Evolutionary conservation across 2,888 invertebrate genomes (phyloP).

Genomic region (Polydrusus tereticollis): DNA sequence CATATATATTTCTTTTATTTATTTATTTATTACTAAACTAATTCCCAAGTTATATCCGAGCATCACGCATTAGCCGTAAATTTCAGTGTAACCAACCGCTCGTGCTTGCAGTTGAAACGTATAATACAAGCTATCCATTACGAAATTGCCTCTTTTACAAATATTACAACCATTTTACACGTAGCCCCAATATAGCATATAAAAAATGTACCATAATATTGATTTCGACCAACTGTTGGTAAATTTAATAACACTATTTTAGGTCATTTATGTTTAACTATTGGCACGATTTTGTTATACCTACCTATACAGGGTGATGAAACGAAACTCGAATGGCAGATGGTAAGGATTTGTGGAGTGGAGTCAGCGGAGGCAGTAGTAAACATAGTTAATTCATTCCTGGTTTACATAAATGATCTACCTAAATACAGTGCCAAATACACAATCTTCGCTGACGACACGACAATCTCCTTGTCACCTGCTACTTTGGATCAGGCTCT

Average conservation of each 20-base stretch:
- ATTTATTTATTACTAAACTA: not conserved
- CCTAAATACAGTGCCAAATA: too few species aligned
- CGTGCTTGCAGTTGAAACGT: not conserved
- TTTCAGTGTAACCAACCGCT: not conserved
- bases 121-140: not conserved
- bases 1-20: too few species aligned
- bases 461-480: too few species aligned
- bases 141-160: not conserved
- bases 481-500: too few species aligned
- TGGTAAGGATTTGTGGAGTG: too few species aligned
- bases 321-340: too few species aligned
- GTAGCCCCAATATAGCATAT: not conserved
- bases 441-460: too few species aligned
- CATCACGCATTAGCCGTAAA: conserved; percentile 1
- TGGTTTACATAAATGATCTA: too few species aligned
- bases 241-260: not conserved
- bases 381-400: too few species aligned
- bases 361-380: too few species aligned
- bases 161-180: not conserved
- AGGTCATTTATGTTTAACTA: too few species aligned
- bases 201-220: not conserved
- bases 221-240: not conserved
- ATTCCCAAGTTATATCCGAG: not conserved
- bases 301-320: too few species aligned
- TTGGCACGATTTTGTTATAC: not conserved